Conservation (phyloP, 2,888 invertebrate genomes). For the Alloplasta piceator region DNA sequence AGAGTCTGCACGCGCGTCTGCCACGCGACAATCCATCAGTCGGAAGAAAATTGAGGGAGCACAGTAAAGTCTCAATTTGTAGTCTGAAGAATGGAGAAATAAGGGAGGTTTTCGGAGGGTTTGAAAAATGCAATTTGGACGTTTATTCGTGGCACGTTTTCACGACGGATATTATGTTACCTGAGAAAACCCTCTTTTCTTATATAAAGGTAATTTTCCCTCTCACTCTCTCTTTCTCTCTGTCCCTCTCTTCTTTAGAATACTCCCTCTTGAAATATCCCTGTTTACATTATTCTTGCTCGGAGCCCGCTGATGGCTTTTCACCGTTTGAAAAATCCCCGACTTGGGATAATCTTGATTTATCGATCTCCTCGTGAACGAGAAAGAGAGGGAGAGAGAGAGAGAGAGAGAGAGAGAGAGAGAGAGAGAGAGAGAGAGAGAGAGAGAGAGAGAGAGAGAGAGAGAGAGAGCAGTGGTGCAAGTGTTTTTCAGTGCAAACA, state of each 20-base stretch:
- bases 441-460: neutral
- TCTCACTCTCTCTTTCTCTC: constrained; percentile 35
- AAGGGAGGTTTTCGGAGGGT: constrained; percentile 22
- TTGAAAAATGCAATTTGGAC: constrained; percentile 37
- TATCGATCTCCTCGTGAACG: constrained; percentile 47
- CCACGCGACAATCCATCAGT: constrained; percentile 56
- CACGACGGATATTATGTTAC: constrained; percentile 41
- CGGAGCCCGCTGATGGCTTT: neutral
- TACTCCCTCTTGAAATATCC: neutral
- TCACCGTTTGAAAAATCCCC: constrained; percentile 49
- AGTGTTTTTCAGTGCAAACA: constrained; percentile 63
- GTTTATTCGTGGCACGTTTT: constrained; percentile 36
- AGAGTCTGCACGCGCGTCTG: constrained; percentile 46
- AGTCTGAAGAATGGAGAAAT: constrained; percentile 15
- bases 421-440: too few species aligned
- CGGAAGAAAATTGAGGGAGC: neutral
- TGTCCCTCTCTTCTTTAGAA: constrained; percentile 17
- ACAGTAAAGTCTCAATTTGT: constrained; percentile 53
- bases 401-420: neutral
- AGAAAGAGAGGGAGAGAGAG: too few species aligned
- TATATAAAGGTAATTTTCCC: constrained; percentile 44
- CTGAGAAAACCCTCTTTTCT: constrained; percentile 37
- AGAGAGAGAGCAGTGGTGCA: constrained; percentile 48
- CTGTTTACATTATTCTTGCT: constrained; percentile 10
- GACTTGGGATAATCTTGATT: constrained; percentile 66